Evolutionary conservation across 53 echinoderm and acorn worm genomes (phyloP).

Genomic region (Echinometra lucunter): DNA sequence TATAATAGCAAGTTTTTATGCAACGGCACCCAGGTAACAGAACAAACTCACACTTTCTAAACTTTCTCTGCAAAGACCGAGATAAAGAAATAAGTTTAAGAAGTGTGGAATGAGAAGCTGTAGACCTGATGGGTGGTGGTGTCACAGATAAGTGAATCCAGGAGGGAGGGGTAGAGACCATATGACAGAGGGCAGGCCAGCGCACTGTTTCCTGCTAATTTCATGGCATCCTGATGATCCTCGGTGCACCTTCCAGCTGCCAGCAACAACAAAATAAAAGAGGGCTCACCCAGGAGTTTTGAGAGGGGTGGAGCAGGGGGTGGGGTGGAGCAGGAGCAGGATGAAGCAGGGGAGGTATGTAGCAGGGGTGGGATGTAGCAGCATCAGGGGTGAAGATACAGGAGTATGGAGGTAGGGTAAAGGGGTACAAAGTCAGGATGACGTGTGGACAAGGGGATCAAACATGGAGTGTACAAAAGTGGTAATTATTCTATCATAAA

Average conservation of each 20-base stretch:
- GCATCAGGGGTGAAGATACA: too few species aligned
- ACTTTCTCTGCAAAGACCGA: too few species aligned
- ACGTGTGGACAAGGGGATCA: too few species aligned
- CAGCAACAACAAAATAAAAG: constrained; percentile 8
- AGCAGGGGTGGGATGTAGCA: neutral
- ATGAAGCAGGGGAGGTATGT: neutral
- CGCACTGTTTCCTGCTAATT: constrained; percentile 63
- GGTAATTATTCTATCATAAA: neutral
- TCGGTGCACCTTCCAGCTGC: constrained; percentile 45
- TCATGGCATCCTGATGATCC: constrained; percentile 59
- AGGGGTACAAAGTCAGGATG: neutral
- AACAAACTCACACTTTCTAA: too few species aligned
- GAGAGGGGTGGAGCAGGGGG: neutral
- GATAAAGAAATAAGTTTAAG: too few species aligned
- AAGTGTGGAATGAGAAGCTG: neutral
- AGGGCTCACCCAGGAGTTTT: neutral
- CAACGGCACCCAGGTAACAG: too few species aligned
- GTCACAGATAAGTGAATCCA: neutral
- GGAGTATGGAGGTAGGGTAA: neutral
- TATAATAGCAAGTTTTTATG: too few species aligned
- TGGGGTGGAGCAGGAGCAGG: neutral
- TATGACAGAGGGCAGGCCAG: constrained; percentile 61
- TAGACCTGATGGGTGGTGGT: neutral
- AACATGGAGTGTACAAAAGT: too few species aligned
- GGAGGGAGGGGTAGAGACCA: constrained; percentile 23